Evolutionary conservation across 2,888 invertebrate species (phyloP), one percentile per base, ranked within the genome.

Genomic region (Ophioninae sp.): DNA sequence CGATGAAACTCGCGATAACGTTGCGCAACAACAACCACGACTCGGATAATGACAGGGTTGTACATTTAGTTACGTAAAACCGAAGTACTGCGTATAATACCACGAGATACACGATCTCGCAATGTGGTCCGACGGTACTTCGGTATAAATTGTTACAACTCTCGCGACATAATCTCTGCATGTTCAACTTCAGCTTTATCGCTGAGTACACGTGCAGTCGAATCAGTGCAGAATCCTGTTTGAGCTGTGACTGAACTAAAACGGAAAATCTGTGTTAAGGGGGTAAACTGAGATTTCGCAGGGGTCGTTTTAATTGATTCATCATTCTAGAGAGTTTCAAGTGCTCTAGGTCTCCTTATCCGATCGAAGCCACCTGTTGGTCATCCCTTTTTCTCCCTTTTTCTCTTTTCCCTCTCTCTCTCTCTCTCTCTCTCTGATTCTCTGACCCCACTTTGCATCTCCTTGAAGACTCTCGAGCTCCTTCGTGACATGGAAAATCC

Each of bases 361-460:
- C 79, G 81, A 79, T 86, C 84, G 68, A 84, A 86, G 88, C 86
- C 87, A 87, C 84, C 86, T 81, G 81, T 75, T 75, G 85, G 88
- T 86, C 87, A 87, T 83, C 86, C 78, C 78, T 78, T 75, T 69
- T 80, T 59, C 78, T 59, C 37, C 74, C 69, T 51, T 23, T 69
- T 23, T 79, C 67, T 65, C 30, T 13, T 22, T 61, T 65, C 58
- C 23, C 81, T 85, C 85, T 64, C 41, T 76, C 67, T 71, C 65
- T 72, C 37, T 65, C 61, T 59, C 30, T 17, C 8, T 13, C 20
- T 51, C 30, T 17, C 51, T 65, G 56, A 23, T 13, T 51, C 22
- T 68, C 67, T 63, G 9, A n/a, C 39, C 20, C 44, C 72, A 68
- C 76, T 56, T 75, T 7, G 75, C 51, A 51, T 63, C 41, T 23